Percentiles rank a stretch among this genome's conserved stretches.
Evolutionary conservation across 1,140 invertebrate species (phyloP).

Genomic region (Lineus longissimus): DNA sequence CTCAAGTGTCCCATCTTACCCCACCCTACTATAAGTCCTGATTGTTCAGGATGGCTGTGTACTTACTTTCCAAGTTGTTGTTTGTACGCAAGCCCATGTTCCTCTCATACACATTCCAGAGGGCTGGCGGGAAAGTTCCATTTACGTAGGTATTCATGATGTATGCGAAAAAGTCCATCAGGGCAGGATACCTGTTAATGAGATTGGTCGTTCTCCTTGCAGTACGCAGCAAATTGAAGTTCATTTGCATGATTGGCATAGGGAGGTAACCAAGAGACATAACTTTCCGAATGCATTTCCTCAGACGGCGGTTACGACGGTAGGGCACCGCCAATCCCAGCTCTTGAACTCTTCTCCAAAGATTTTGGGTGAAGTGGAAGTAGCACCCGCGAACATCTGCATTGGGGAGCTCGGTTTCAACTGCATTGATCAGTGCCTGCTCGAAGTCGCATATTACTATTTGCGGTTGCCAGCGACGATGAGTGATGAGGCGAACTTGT

Average conservation of each 20-base stretch:
- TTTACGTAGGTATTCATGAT: constrained; percentile 8
- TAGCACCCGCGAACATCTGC: constrained; percentile 18
- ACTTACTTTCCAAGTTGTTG: constrained; percentile 19
- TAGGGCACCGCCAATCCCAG: constrained; percentile 12
- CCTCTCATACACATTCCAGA: constrained; percentile 19
- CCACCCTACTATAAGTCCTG: not conserved
- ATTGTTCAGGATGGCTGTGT: not conserved
- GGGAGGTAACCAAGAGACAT: constrained; percentile 17
- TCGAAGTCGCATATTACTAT: constrained; percentile 18
- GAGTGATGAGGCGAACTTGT: not conserved
- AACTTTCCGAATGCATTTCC: constrained; percentile 6
- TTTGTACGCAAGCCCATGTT: constrained; percentile 12
- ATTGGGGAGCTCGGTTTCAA: constrained; percentile 18
- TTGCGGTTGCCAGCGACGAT: constrained; percentile 8
- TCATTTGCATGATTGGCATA: constrained; percentile 4
- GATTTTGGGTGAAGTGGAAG: constrained; percentile 22
- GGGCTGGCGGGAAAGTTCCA: not conserved
- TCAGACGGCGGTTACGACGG: not conserved
- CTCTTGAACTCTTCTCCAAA: constrained; percentile 20
- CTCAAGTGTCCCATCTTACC: not conserved
- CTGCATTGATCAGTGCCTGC: constrained; percentile 8
- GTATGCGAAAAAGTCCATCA: not conserved
- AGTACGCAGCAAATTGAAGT: constrained; percentile 5
- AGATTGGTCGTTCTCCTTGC: not conserved
- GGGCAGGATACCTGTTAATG: constrained; percentile 9